Evolutionary conservation across 2,888 invertebrate genomes (phyloP), one percentile per base, ranked within the genome.

Genomic region (Anthophora plumipes): DNA sequence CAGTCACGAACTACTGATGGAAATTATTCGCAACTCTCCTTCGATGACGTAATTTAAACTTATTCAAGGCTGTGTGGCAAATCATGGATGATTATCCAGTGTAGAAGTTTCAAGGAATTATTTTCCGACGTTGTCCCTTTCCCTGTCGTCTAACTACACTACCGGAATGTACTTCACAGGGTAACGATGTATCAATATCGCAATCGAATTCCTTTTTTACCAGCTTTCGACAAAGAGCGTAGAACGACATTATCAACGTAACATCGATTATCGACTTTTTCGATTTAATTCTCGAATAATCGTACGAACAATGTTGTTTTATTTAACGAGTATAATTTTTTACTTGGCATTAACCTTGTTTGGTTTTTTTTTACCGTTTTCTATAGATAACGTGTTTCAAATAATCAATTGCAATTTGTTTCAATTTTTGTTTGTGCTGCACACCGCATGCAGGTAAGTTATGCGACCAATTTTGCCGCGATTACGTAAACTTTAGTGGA

Each of bases 41-140:
- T 52, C 41, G 22, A 41, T 79, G 67, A 80, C 63, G 80, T 48
- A 72, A 79, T 52, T 6, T 63, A 50, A 57, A 77, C 77, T 68
- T 61, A 41, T 11, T 39, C 67, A 67, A 61, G 67, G 54, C 25
- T 54, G 31, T 54, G 31, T 22, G n/a, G 22, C 43, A 46, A 43
- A 60, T 37, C 39, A 22, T 37, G 37, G n/a, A 6, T 37, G 17
- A 46, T 20, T 20, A 39, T 25, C 20, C 6, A n/a, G n/a, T 12
- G 31, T 31, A 39, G 20, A 55, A 48, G 22, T 43, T 59, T 64
- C 17, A 22, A 25, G 37, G 12, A 37, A 39, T 48, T 20, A n/a
- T n/a, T 22, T 8, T 6, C 31, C 20, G 2, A 31, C 31, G 4
- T n/a, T 31, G n/a, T n/a, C n/a, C n/a, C 11, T 6, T 41, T n/a